Conservation (phyloP, 2,113 vertebrate species). For the Eira barbara region DNA sequence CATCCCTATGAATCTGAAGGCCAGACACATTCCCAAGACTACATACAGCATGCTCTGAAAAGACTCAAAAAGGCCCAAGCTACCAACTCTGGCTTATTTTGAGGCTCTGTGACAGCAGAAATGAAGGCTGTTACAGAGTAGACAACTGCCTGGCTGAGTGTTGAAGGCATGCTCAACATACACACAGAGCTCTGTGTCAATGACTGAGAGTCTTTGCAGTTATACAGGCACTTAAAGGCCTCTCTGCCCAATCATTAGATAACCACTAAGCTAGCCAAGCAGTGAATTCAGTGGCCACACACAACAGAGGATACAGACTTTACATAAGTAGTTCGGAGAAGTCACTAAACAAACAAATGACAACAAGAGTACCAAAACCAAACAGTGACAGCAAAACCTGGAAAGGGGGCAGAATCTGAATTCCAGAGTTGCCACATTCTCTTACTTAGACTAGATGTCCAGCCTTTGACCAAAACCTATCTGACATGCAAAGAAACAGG, state of each 20-base stretch:
- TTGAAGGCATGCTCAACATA: neutral
- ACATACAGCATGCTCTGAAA: neutral
- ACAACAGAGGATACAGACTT: neutral
- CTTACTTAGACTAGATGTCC: neutral
- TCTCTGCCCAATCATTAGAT: neutral
- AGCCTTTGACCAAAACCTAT: neutral
- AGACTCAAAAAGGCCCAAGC: neutral
- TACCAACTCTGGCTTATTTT: neutral
- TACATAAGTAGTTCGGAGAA: neutral
- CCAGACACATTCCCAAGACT: neutral
- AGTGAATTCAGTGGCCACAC: neutral
- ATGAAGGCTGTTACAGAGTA: neutral
- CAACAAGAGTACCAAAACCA: neutral
- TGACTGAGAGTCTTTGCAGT: neutral
- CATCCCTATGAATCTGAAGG: neutral
- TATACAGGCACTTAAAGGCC: neutral
- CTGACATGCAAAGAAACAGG: neutral
- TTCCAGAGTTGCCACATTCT: neutral
- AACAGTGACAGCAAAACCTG: neutral
- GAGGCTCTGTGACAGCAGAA: neutral
- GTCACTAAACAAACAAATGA: neutral
- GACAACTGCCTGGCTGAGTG: neutral
- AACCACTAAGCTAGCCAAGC: neutral
- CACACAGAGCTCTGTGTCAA: neutral
- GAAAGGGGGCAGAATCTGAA: neutral